These are phyloP conservation scores for Megalops cyprinoides DNA, from an alignment of 2,797 vertebrate genomes.

Conservation along the genomic window DNA sequence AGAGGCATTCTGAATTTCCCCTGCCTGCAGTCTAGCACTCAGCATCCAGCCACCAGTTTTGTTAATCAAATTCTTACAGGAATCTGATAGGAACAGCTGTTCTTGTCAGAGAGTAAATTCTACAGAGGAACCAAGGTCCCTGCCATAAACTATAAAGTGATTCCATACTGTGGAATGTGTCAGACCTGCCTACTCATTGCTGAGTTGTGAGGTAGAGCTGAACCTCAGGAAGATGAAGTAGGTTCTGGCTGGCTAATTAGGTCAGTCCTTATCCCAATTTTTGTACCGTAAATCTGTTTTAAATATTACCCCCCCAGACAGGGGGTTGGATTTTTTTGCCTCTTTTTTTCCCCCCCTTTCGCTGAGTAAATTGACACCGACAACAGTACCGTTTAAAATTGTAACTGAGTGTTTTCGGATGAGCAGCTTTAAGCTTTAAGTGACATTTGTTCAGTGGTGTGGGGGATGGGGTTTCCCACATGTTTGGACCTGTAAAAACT, in stretches of 20 bases:
- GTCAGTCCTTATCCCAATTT: neutral
- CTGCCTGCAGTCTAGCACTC: neutral
- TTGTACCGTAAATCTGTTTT: neutral
- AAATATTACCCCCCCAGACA: neutral
- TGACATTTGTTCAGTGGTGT: neutral
- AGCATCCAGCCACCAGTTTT: neutral
- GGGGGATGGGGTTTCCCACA: neutral
- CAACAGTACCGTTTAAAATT: too few relatives aligned
- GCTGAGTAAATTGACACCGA: too few relatives aligned
- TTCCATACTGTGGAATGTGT: neutral
- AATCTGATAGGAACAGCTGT: neutral
- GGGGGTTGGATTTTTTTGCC: too few relatives aligned
- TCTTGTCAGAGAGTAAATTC: neutral
- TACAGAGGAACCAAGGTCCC: neutral
- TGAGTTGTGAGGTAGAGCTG: neutral
- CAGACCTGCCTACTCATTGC: too few relatives aligned
- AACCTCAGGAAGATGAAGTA: neutral
- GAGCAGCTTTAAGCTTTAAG: too few relatives aligned
- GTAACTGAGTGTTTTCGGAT: too few relatives aligned
- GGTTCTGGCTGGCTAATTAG: neutral
- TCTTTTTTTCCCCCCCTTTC: too few relatives aligned
- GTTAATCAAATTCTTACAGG: neutral
- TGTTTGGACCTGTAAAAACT: neutral
- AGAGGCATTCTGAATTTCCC: neutral
- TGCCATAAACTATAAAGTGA: neutral